A percentile compares a stretch with the other conserved stretches of the same genome.
These are phyloP conservation scores for Alosa alosa DNA, from an alignment of 2,113 vertebrate genomes.

Conservation along the genomic window DNA sequence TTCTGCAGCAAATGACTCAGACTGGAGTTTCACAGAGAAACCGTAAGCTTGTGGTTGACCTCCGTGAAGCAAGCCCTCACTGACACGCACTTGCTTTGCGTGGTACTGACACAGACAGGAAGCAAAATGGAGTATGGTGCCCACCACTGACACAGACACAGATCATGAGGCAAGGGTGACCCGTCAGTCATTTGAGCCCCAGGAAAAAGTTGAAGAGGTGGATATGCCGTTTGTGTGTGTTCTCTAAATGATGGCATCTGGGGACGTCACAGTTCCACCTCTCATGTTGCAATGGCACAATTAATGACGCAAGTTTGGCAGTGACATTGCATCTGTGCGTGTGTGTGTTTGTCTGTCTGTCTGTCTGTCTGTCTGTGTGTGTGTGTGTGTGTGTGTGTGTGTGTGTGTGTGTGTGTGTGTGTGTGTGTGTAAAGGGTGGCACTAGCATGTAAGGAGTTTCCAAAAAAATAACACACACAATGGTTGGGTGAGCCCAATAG, in stretches of 20 bases:
- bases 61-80: neutral
- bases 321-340: neutral
- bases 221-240: neutral
- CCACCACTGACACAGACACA: neutral
- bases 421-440: neutral
- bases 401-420: too few relatives aligned
- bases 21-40: neutral
- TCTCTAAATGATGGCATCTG: neutral
- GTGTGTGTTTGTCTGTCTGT: neutral
- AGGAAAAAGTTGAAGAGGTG: neutral
- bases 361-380: neutral
- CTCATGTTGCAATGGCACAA: neutral
- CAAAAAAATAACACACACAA: neutral
- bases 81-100: neutral
- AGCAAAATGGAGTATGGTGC: neutral
- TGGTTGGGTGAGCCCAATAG: neutral
- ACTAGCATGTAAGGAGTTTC: neutral
- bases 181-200: neutral
- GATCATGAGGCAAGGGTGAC: neutral
- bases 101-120: neutral
- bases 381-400: too few relatives aligned
- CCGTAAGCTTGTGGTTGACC: neutral
- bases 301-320: neutral
- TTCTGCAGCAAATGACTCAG: neutral
- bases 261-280: neutral